A percentile compares a stretch with the other conserved stretches of the same genome.
Evolutionary conservation across 2,113 vertebrate genomes (phyloP).

Genomic region (Dermatemys mawii): DNA sequence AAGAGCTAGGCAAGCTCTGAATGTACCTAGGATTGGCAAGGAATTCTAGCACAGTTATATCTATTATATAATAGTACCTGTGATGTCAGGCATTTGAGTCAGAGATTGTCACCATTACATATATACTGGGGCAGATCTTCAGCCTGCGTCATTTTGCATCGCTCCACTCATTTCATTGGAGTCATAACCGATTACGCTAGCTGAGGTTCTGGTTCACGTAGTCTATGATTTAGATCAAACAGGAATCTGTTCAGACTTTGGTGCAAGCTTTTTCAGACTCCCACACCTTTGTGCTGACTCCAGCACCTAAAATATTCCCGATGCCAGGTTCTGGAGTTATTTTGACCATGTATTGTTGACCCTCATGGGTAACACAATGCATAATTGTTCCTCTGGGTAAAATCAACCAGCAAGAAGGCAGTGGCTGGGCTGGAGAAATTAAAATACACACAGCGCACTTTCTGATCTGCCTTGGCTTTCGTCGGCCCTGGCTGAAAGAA

Average conservation of each 20-base stretch:
- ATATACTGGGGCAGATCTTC: not conserved
- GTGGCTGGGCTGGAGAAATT: not conserved
- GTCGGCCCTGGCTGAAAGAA: accelerated
- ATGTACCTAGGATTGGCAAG: not conserved
- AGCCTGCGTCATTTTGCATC: too few species aligned
- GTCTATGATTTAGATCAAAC: not conserved
- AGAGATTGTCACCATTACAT: not conserved
- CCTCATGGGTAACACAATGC: not conserved
- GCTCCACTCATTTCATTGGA: not conserved
- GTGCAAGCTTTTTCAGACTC: not conserved
- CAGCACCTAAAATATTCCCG: constrained; percentile 48
- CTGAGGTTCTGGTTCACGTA: not conserved
- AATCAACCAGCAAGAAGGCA: accelerated
- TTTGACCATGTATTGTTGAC: not conserved
- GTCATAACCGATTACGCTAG: not conserved
- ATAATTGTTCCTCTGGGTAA: constrained; percentile 45
- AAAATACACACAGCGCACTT: not conserved
- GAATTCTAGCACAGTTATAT: not conserved
- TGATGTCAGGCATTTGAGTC: not conserved
- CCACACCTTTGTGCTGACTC: constrained; percentile 46
- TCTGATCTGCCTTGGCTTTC: not conserved
- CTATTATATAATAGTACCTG: not conserved
- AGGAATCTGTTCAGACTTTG: not conserved
- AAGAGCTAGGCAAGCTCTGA: not conserved
- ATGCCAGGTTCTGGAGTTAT: not conserved